phyloP scores from a whole-genome alignment of 2,797 vertebrate species.

The Synanceia verrucosa region DNA sequence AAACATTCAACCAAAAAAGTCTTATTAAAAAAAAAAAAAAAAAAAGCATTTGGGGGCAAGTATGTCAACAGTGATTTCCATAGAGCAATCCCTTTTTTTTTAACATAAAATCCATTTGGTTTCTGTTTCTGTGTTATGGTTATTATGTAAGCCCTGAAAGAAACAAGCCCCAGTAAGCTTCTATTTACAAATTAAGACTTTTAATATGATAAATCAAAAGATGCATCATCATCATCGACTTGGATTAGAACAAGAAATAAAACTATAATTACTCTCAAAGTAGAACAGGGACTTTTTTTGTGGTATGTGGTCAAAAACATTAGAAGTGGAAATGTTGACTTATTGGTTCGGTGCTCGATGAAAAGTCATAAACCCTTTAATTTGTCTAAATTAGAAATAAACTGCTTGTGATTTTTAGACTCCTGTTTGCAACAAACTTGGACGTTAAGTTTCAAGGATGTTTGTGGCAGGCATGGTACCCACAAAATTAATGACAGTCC shows the following conservation, averaged over 20 bases:
- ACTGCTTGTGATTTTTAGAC: background rate
- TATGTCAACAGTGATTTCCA: conserved; percentile 56
- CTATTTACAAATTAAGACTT: conserved; percentile 20
- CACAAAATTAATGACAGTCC: background rate
- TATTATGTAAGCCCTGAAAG: conserved; percentile 29
- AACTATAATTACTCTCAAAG: background rate
- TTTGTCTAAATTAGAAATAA: background rate
- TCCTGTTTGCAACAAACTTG: background rate
- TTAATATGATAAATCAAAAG: conserved; percentile 13
- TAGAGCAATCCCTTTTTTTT: conserved; percentile 25
- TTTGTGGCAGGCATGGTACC: background rate
- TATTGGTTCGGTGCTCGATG: background rate
- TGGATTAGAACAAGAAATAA: conserved; percentile 1
- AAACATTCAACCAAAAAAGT: conserved; percentile 35
- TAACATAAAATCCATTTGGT: conserved; percentile 34
- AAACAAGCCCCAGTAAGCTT: conserved; percentile 20
- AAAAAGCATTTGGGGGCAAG: conserved; percentile 45
- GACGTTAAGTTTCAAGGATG: background rate
- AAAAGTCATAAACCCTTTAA: background rate
- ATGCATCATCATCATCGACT: conserved; percentile 12
- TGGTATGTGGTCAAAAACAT: background rate
- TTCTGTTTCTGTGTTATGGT: conserved; percentile 15
- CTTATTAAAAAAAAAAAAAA: conserved; percentile 45
- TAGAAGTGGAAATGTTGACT: background rate
- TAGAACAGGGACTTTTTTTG: background rate